phyloP scores from a whole-genome alignment of 2,888 invertebrate genomes.

The Cerastoderma edule region DNA sequence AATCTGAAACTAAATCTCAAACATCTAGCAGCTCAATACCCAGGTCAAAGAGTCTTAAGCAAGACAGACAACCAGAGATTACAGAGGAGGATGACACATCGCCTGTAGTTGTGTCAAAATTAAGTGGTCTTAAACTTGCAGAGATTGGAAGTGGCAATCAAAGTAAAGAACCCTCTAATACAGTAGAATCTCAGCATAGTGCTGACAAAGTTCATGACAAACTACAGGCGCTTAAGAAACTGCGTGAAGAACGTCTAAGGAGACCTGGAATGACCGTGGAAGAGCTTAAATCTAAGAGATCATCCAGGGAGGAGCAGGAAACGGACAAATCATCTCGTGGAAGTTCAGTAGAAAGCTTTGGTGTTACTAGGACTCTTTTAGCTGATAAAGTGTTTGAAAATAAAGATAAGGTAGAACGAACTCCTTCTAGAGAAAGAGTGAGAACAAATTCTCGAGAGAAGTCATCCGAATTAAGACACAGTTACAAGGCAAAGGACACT shows the following conservation, averaged over 20 bases:
- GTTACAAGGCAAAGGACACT: constrained; percentile 13
- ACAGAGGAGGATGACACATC: constrained; percentile 19
- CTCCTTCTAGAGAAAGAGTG: constrained; percentile 31
- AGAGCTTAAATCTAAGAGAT: constrained; percentile 27
- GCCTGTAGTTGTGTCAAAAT: constrained; percentile 30
- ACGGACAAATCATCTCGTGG: constrained; percentile 24
- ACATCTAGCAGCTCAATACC: constrained; percentile 37
- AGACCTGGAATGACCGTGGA: constrained; percentile 26
- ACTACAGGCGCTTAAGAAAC: constrained; percentile 44
- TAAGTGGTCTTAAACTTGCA: constrained; percentile 52
- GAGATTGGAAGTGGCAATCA: constrained; percentile 43
- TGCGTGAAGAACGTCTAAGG: constrained; percentile 43
- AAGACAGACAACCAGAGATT: constrained; percentile 22
- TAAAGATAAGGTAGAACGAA: constrained; percentile 6
- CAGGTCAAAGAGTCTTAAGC: constrained; percentile 64
- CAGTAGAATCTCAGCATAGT: constrained; percentile 14
- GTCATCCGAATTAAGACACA: constrained; percentile 6
- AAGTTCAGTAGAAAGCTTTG: constrained; percentile 32
- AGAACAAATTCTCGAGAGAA: constrained; percentile 38
- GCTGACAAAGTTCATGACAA: constrained; percentile 50
- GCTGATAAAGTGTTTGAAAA: constrained; percentile 42
- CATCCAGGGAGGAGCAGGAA: constrained; percentile 29
- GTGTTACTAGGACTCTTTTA: constrained; percentile 33
- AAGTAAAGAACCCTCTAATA: constrained; percentile 8
- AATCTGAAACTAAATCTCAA: constrained; percentile 56